Conservation (phyloP, 1,140 invertebrate species). For the Hycleus cichorii region DNA sequence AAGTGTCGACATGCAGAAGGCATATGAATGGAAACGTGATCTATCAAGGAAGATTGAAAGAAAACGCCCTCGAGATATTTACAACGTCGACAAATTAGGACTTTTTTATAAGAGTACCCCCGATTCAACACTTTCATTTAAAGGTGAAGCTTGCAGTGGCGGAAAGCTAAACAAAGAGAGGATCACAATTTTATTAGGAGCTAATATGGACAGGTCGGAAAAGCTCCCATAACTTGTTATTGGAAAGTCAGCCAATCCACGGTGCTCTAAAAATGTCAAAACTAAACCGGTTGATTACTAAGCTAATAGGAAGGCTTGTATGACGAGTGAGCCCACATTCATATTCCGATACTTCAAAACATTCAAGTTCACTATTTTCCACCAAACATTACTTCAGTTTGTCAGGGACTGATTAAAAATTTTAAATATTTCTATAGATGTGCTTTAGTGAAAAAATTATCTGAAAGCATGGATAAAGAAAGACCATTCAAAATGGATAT, state of each 20-base stretch:
- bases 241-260: slow-evolving; percentile 43
- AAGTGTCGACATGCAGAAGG: not conserved
- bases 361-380: slow-evolving; percentile 5
- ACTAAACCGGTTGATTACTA: slow-evolving; percentile 39
- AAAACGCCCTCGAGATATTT: not conserved
- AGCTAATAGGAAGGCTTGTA: slow-evolving; percentile 46
- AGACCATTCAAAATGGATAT: too few relatives aligned
- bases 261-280: slow-evolving; percentile 44
- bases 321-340: slow-evolving; percentile 33
- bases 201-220: not conserved
- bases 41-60: not conserved
- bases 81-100: not conserved
- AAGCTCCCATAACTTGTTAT: slow-evolving; percentile 17
- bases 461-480: too few relatives aligned
- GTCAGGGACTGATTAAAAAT: not conserved
- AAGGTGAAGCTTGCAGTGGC: not conserved
- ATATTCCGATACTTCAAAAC: not conserved
- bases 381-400: not conserved
- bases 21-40: not conserved
- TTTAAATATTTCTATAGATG: too few relatives aligned
- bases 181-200: not conserved
- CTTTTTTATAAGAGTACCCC: not conserved
- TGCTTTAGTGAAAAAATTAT: too few relatives aligned
- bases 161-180: slow-evolving; percentile 1
- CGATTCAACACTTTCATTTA: not conserved